Conservation (phyloP, 2,888 invertebrate genomes). For the Selenia dentaria region DNA sequence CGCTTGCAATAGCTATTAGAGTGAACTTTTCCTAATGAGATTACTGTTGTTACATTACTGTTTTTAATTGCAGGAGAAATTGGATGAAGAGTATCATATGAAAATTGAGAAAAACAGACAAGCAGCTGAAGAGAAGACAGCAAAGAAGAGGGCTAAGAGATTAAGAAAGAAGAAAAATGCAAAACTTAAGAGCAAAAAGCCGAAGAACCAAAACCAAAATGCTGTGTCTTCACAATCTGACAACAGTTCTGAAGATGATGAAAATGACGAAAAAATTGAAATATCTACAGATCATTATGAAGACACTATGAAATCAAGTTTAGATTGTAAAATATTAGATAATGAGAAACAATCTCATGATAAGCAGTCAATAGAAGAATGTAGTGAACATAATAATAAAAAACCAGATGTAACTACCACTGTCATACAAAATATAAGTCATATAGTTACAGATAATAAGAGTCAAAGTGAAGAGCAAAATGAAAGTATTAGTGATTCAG, state of each 20-base stretch:
- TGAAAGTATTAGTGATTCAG: conserved; percentile 3
- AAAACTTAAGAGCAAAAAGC: conserved; percentile 68
- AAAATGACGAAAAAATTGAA: conserved; percentile 35
- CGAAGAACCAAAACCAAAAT: conserved; percentile 41
- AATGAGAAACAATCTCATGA: conserved; percentile 24
- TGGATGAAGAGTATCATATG: conserved; percentile 92
- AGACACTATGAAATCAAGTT: conserved; percentile 30
- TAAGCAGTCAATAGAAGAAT: not conserved
- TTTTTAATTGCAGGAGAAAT: conserved; percentile 93
- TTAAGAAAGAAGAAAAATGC: conserved; percentile 88
- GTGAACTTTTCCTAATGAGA: no score
- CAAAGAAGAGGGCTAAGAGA: conserved; percentile 96
- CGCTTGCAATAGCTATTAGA: no score
- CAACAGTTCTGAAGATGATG: conserved; percentile 50
- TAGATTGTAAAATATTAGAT: conserved; percentile 35
- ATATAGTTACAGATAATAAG: not conserved
- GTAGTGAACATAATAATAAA: conserved; percentile 1
- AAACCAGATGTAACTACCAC: conserved; percentile 19
- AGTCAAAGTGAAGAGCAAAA: conserved; percentile 11
- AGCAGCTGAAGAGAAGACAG: conserved; percentile 91
- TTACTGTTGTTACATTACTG: no score
- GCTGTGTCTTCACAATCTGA: conserved; percentile 58
- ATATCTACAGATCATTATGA: conserved; percentile 23
- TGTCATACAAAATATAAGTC: not conserved
- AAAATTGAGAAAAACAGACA: conserved; percentile 91